phyloP scores from a whole-genome alignment of 2,113 vertebrate genomes.

The Chlamydotis undulata region DNA sequence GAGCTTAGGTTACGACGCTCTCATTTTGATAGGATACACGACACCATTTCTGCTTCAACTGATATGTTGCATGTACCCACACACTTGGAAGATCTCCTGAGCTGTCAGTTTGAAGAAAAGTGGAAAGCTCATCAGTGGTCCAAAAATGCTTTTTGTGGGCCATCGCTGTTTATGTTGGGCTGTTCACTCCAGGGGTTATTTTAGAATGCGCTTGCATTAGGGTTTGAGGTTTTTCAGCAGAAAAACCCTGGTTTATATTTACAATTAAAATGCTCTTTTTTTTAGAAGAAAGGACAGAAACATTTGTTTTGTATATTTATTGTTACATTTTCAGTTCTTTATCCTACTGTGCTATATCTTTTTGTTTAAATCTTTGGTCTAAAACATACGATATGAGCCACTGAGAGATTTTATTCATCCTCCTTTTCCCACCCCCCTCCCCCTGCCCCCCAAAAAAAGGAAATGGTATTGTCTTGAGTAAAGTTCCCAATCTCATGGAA shows the following conservation, averaged over 20 bases:
- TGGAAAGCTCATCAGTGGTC: background rate
- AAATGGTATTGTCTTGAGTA: constrained; percentile 1
- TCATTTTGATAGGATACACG: background rate
- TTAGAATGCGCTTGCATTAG: constrained; percentile 3
- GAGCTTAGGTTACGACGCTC: background rate
- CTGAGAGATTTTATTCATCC: background rate
- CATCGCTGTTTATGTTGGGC: background rate
- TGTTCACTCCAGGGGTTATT: background rate
- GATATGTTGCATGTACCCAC: background rate
- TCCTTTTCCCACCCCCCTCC: background rate
- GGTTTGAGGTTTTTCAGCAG: constrained; percentile 32
- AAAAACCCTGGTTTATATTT: background rate
- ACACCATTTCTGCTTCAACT: background rate
- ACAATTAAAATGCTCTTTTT: background rate
- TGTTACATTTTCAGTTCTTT: background rate
- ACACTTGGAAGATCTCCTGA: background rate
- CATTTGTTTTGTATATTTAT: background rate
- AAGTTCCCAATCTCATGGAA: constrained; percentile 6
- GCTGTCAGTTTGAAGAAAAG: constrained; percentile 41
- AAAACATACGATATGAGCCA: background rate
- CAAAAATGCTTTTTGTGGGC: constrained; percentile 26
- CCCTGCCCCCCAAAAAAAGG: background rate
- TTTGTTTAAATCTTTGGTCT: background rate
- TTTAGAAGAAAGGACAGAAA: background rate
- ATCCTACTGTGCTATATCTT: background rate